These are phyloP conservation scores for Blera fallax DNA, from an alignment of 2,888 invertebrate genomes.

Conservation along the genomic window DNA sequence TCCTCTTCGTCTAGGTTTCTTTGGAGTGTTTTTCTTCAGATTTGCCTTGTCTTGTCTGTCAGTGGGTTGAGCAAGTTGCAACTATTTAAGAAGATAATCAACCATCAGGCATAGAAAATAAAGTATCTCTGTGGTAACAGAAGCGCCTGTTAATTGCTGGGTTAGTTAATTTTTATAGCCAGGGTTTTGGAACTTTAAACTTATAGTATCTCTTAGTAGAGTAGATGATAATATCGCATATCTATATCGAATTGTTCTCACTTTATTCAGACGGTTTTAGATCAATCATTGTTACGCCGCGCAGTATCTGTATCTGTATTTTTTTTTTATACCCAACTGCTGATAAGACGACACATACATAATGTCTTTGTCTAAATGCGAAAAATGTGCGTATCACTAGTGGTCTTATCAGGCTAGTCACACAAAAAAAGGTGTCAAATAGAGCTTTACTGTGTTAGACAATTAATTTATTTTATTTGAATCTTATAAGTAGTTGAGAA, in stretches of 20 bases:
- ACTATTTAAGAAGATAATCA: constrained; percentile 27
- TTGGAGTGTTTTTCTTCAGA: not conserved
- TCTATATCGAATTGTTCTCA: constrained; percentile 19
- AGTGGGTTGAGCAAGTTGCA: constrained; percentile 41
- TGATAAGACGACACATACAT: not conserved
- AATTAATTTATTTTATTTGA: constrained; percentile 18
- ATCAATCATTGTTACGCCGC: not conserved
- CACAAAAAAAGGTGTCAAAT: constrained; percentile 49
- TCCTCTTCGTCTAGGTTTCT: not conserved
- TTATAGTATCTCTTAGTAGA: not conserved
- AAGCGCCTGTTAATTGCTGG: constrained; percentile 44
- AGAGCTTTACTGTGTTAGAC: constrained; percentile 25
- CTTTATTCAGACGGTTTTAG: constrained; percentile 1
- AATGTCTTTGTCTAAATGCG: constrained; percentile 12
- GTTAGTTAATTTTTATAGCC: constrained; percentile 43
- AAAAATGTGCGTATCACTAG: constrained; percentile 11
- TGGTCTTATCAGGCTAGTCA: constrained; percentile 1
- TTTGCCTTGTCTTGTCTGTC: constrained; percentile 32
- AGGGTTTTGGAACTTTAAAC: not conserved
- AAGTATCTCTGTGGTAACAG: not conserved
- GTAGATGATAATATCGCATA: not conserved
- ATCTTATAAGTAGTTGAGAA: constrained; percentile 2
- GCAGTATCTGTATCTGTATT: not conserved
- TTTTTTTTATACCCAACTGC: not conserved
- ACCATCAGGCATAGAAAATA: constrained; percentile 3